Evolutionary conservation across 2,113 vertebrate species (phyloP).

Genomic region (Malurus melanocephalus): DNA sequence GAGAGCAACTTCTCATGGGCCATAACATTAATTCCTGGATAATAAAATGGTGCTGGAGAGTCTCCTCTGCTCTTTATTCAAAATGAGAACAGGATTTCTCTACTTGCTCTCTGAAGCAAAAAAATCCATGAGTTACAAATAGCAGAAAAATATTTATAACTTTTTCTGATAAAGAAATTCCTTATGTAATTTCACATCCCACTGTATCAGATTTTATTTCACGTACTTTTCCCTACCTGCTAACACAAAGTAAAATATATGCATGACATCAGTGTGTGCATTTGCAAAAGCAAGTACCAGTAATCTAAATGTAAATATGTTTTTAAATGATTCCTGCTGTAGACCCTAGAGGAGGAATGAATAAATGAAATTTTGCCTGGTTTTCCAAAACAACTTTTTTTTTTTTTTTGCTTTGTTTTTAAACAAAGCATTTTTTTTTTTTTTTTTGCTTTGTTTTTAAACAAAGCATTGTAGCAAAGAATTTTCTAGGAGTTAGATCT

Average conservation of each 20-base stretch:
- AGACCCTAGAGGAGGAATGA: neutral
- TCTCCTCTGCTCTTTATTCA: neutral
- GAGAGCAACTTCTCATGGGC: neutral
- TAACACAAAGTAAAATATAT: slow-evolving; percentile 52
- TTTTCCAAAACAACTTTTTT: neutral
- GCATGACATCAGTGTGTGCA: slow-evolving; percentile 46
- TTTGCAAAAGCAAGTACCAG: slow-evolving; percentile 16
- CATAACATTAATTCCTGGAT: neutral
- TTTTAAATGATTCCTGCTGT: neutral
- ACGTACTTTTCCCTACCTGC: slow-evolving; percentile 32
- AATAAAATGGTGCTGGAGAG: neutral
- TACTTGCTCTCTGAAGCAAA: slow-evolving; percentile 20
- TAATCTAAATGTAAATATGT: neutral
- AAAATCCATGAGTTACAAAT: slow-evolving; percentile 9
- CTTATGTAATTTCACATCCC: slow-evolving; percentile 54
- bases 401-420: neutral
- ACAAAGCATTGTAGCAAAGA: neutral
- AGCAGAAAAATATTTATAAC: slow-evolving; percentile 59
- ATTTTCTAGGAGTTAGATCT: neutral
- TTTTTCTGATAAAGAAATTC: slow-evolving; percentile 46
- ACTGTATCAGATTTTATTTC: slow-evolving; percentile 37
- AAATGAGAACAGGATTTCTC: neutral
- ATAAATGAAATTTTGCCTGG: neutral
- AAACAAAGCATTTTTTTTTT: too few species aligned
- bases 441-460: neutral